phyloP scores from a whole-genome alignment of 2,888 invertebrate species.

The Scaptomyza cyrtandrae region DNA sequence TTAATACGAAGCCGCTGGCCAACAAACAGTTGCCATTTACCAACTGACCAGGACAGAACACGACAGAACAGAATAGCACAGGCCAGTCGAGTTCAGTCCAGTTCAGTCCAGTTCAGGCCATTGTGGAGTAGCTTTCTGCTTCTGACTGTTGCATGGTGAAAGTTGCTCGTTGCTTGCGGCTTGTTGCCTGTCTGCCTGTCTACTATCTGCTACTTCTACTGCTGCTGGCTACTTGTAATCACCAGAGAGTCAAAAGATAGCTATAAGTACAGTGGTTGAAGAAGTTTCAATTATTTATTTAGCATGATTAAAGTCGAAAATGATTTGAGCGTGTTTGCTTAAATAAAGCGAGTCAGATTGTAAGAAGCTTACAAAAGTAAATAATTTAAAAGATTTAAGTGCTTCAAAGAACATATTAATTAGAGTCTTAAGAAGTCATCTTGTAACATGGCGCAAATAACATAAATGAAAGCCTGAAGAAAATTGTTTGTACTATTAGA shows the following conservation, averaged over 20 bases:
- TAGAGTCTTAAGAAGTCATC: too few relatives aligned
- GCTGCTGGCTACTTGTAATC: constrained; percentile 44
- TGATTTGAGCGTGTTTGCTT: neutral
- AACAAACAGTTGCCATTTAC: constrained; percentile 33
- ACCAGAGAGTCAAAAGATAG: constrained; percentile 46
- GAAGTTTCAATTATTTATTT: neutral
- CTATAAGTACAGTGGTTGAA: constrained; percentile 32
- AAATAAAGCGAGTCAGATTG: too few relatives aligned
- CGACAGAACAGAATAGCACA: neutral
- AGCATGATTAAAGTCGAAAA: neutral
- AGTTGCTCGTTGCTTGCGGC: constrained; percentile 36
- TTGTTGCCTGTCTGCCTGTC: constrained; percentile 7
- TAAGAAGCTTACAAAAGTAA: neutral
- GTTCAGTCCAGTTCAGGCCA: neutral
- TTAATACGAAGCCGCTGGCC: constrained; percentile 65
- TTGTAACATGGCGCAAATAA: too few relatives aligned
- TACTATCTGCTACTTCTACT: neutral
- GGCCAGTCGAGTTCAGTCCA: neutral
- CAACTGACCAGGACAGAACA: constrained; percentile 25
- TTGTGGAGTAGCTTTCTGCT: constrained; percentile 21
- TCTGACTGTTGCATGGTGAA: constrained; percentile 34
- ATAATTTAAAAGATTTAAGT: neutral
- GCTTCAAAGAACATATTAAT: too few relatives aligned
- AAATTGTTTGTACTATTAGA: too few relatives aligned
- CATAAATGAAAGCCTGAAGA: too few relatives aligned